Evolutionary conservation across 2,797 vertebrate genomes (phyloP), one percentile per base, ranked within the genome.

Genomic region (Balearica regulorum): DNA sequence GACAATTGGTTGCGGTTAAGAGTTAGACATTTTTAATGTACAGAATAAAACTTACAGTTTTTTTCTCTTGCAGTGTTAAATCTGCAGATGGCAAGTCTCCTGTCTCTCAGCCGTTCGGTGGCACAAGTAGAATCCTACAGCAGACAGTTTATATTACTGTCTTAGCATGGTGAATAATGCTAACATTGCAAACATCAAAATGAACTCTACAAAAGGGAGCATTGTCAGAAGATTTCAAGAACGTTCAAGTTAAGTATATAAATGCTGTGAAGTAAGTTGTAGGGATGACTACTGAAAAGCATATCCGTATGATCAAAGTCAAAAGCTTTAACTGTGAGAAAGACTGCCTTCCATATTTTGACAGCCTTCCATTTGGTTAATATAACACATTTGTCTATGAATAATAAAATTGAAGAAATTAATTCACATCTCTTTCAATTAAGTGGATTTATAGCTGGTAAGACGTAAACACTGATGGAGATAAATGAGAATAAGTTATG

Each of bases 271-370:
- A 31, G 35, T 83, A 95, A 19, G 76, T 96, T 46, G 71, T 94
- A 73, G 87, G 70, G 39, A 97, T 96, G 94, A 20, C 83, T 75
- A 73, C 85, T 55, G 93, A 97, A 68, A 95, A 94, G 19, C 95
- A 82, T 5, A 94, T 97, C 31, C 21, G 22, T 57, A 93, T 95
- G 87, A 97, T 98, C 81, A 96, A 90, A 14, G 93, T 96, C 31
- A 44, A 70, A 29, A 97, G 66, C 64, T 79, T 83, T 53, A 92
- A 94, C 33, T 98, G 91, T 79, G 97, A 97, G 83, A 89, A 62
- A 57, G 68, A 88, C n/a, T 98, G 97, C 64, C 76, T 98, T 46
- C 97, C 90, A 3, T 97, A 96, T 94, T 87, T 98, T 82, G 95
- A 98, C 92, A 85, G 53, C 41, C 43, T 77, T 80, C 54, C 21